Evolutionary conservation across 2,113 vertebrate genomes (phyloP).

Genomic region (Chunga burmeisteri): DNA sequence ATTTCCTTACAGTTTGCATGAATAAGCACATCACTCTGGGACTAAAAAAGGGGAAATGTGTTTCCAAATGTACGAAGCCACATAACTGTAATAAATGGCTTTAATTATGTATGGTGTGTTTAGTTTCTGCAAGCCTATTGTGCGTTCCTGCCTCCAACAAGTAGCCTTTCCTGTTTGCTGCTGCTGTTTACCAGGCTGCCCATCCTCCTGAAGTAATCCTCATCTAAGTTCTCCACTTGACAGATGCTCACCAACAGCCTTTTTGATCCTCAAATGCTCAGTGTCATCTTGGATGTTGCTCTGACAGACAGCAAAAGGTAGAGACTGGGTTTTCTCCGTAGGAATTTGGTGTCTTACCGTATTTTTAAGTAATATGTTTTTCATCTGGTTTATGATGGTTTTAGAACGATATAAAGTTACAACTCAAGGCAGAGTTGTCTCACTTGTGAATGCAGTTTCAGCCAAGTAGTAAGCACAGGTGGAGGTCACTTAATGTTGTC

Average conservation of each 20-base stretch:
- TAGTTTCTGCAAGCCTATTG: background rate
- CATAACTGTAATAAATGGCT: slow-evolving; percentile 21
- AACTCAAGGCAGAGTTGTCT: background rate
- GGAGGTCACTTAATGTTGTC: background rate
- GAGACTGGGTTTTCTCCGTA: background rate
- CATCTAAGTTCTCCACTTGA: background rate
- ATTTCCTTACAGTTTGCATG: background rate
- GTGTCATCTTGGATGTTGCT: background rate
- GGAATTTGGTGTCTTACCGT: background rate
- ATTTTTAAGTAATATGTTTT: background rate
- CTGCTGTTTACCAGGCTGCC: background rate
- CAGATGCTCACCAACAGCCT: background rate
- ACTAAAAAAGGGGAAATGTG: background rate
- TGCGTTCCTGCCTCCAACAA: background rate
- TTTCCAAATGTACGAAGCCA: background rate
- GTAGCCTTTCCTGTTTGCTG: slow-evolving; percentile 15
- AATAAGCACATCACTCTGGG: background rate
- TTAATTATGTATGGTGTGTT: background rate
- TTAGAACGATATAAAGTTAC: background rate
- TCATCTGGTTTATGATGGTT: background rate
- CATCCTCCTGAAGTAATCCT: background rate
- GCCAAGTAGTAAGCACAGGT: background rate
- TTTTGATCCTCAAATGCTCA: background rate
- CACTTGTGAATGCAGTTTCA: background rate
- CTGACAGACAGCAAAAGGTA: background rate